phyloP scores from a whole-genome alignment of 2,888 invertebrate genomes.

The Eilema griseolum region DNA sequence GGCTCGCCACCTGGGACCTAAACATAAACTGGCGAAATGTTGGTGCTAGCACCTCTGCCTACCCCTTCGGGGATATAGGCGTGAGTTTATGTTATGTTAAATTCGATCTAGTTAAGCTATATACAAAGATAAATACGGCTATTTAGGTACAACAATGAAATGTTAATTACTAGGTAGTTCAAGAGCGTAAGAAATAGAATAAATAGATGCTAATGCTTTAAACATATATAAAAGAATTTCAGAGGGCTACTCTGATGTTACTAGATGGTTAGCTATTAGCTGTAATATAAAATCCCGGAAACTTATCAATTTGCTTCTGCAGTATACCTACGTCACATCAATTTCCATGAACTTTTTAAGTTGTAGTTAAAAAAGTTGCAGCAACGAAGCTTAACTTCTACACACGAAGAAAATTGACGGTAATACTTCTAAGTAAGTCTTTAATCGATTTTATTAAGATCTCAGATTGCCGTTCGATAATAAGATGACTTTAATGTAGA shows the following conservation, averaged over 20 bases:
- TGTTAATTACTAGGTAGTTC: neutral
- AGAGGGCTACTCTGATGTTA: neutral
- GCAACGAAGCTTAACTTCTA: neutral
- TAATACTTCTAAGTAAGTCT: neutral
- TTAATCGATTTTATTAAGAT: neutral
- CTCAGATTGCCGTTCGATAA: neutral
- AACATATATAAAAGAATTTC: neutral
- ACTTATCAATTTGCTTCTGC: slow-evolving; percentile 8
- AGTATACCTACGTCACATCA: neutral
- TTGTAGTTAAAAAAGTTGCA: neutral
- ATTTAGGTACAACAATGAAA: neutral
- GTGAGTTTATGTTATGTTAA: no score
- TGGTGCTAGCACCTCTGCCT: no score
- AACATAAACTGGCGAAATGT: no score
- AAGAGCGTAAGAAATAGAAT: neutral
- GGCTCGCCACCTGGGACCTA: no score
- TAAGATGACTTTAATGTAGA: no score
- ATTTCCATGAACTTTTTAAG: neutral
- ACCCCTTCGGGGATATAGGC: no score
- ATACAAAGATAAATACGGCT: neutral
- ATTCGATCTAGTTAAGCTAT: neutral
- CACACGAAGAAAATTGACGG: neutral
- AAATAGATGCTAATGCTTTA: neutral
- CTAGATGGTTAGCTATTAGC: neutral
- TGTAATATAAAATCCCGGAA: slow-evolving; percentile 3